Percentiles rank a stretch among this genome's conserved stretches.
Conservation (phyloP, 2,888 invertebrate genomes). For the Ophion ventricosus region DNA sequence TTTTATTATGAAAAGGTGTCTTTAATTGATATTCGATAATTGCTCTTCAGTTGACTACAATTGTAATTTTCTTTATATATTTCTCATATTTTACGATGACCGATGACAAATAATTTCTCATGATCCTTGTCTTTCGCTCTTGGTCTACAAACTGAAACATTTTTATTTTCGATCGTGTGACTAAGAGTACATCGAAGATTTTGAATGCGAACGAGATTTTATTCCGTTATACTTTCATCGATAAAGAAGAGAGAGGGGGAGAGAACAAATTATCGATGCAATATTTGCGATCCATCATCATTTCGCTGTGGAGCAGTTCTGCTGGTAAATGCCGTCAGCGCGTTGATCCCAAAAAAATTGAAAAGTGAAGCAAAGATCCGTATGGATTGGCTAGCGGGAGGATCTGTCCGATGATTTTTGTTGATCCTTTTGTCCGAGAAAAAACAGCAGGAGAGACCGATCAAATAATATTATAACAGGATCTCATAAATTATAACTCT, state of each 20-base stretch:
- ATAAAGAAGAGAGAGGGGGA: neutral
- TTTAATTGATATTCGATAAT: neutral
- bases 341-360: constrained; percentile 73
- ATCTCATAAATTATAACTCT: too few relatives aligned
- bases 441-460: too few relatives aligned
- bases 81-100: neutral
- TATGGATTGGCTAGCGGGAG: neutral
- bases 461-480: too few relatives aligned
- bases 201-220: neutral
- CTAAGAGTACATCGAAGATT: constrained; percentile 11
- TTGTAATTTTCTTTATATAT: neutral
- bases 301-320: constrained; percentile 59
- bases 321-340: constrained; percentile 73
- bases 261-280: constrained; percentile 19
- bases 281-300: constrained; percentile 14
- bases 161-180: constrained; percentile 23
- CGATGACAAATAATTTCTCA: neutral
- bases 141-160: neutral
- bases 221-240: constrained; percentile 1
- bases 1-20: neutral
- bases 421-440: too few relatives aligned
- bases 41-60: neutral
- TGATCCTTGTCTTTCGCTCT: neutral
- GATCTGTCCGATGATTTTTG: neutral
- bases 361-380: constrained; percentile 74